These are phyloP conservation scores for Vulpes vulpes DNA, from an alignment of 2,113 vertebrate species.

Conservation along the genomic window DNA sequence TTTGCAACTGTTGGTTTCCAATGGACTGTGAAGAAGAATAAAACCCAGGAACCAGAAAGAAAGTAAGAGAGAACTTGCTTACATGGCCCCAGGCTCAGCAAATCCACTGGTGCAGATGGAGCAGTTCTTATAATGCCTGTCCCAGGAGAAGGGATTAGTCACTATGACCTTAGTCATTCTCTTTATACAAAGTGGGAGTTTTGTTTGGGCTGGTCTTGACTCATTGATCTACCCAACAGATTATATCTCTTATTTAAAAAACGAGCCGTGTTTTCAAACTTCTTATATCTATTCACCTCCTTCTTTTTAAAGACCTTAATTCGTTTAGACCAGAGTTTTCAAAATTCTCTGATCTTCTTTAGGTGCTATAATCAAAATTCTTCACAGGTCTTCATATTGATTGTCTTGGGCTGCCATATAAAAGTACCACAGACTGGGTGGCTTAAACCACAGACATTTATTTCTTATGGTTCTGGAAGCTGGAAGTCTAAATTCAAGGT, in stretches of 20 bases:
- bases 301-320: background rate
- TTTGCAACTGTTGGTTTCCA: constrained; percentile 81
- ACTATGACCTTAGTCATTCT: background rate
- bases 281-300: background rate
- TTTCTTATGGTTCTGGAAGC: background rate
- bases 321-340: background rate
- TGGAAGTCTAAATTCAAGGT: background rate
- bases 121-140: constrained; percentile 59
- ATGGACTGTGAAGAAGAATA: constrained; percentile 82
- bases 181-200: constrained; percentile 59
- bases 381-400: background rate
- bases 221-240: constrained; percentile 30
- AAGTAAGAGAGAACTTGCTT: constrained; percentile 46
- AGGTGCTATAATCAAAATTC: background rate
- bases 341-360: background rate
- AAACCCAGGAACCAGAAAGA: constrained; percentile 76
- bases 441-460: background rate
- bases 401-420: background rate
- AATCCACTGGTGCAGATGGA: constrained; percentile 69
- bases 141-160: constrained; percentile 54
- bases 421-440: background rate
- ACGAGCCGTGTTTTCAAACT: background rate
- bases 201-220: background rate
- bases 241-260: background rate
- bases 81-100: constrained; percentile 70